Evolutionary conservation across 2,888 invertebrate genomes (phyloP).

Genomic region (Temnothorax rugatulus): DNA sequence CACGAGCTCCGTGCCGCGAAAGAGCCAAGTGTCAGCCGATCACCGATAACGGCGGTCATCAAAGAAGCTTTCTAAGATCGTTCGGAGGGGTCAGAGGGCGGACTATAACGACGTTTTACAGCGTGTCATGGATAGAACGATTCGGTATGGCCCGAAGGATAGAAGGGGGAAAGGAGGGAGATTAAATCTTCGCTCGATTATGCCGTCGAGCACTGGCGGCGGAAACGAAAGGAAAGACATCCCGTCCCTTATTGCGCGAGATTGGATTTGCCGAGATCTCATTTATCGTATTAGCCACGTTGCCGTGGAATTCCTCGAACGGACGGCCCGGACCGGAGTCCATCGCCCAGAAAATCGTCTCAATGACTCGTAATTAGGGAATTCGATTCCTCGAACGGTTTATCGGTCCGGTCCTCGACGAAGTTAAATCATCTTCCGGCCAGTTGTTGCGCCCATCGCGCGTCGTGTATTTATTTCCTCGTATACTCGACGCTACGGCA

Average conservation of each 20-base stretch:
- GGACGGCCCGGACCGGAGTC: neutral
- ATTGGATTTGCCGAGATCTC: slow-evolving; percentile 47
- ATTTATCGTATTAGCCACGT: slow-evolving; percentile 31
- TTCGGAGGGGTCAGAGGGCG: slow-evolving; percentile 63
- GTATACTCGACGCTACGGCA: neutral
- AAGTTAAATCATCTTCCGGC: slow-evolving; percentile 38
- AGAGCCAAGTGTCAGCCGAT: slow-evolving; percentile 68
- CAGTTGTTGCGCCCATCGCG: slow-evolving; percentile 23
- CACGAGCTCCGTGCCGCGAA: slow-evolving; percentile 49
- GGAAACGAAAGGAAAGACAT: slow-evolving; percentile 48
- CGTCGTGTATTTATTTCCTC: slow-evolving; percentile 12
- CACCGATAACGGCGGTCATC: slow-evolving; percentile 71
- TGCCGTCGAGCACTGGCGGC: slow-evolving; percentile 37
- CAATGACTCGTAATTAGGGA: slow-evolving; percentile 44
- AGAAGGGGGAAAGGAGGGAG: neutral
- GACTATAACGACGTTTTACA: slow-evolving; percentile 64
- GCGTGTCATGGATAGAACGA: slow-evolving; percentile 67
- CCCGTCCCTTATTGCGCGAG: slow-evolving; percentile 31
- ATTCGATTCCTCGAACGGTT: slow-evolving; percentile 47
- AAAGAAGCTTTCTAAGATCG: slow-evolving; percentile 68
- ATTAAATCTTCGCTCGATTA: slow-evolving; percentile 56
- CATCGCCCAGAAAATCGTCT: slow-evolving; percentile 31
- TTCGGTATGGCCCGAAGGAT: slow-evolving; percentile 11
- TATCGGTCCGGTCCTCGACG: neutral
- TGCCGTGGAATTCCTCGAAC: slow-evolving; percentile 43